Conservation (phyloP, 1,140 invertebrate genomes). For the Batillaria attramentaria region DNA sequence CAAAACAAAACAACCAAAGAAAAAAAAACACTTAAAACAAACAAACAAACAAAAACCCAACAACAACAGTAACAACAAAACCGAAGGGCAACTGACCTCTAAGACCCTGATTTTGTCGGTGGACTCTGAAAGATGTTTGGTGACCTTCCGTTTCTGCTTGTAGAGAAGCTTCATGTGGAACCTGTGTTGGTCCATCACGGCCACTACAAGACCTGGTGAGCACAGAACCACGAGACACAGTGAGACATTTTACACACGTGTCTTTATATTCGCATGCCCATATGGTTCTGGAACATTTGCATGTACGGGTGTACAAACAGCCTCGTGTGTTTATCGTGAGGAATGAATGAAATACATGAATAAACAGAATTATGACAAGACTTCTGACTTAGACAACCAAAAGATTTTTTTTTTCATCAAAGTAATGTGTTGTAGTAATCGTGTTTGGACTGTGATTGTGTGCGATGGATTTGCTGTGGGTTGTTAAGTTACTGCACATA, state of each 20-base stretch:
- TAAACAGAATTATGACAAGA: too few species aligned
- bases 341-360: too few species aligned
- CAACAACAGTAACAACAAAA: too few species aligned
- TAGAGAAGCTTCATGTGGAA: conserved; percentile 54
- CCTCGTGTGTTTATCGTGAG: too few species aligned
- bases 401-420: too few species aligned
- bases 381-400: too few species aligned
- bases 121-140: conserved; percentile 38
- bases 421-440: too few species aligned
- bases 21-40: neutral
- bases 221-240: neutral
- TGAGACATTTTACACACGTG: neutral
- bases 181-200: conserved; percentile 53
- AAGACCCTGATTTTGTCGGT: conserved; percentile 41
- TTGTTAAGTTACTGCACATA: too few species aligned
- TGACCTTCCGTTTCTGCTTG: conserved; percentile 57
- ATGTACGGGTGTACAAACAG: neutral
- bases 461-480: too few species aligned
- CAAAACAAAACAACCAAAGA: neutral
- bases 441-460: too few species aligned
- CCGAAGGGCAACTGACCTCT: conserved; percentile 37
- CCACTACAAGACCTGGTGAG: conserved; percentile 54
- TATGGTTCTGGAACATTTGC: neutral
- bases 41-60: neutral
- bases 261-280: neutral